Percentiles rank a stretch among this genome's conserved stretches.
These are phyloP conservation scores for Shargacucullia verbasci DNA, from an alignment of 2,888 invertebrate species.

Conservation along the genomic window DNA sequence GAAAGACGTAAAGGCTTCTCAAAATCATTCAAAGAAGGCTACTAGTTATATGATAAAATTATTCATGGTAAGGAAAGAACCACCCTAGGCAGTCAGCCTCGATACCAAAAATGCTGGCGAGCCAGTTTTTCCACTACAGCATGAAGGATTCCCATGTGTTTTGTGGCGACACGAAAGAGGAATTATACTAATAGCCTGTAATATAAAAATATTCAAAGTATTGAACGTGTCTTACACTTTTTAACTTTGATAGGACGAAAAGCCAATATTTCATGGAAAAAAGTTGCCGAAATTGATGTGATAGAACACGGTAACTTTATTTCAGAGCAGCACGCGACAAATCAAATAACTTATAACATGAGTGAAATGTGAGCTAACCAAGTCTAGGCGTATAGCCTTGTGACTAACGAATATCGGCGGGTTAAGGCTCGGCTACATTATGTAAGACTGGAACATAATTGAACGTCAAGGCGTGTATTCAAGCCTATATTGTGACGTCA, in stretches of 20 bases:
- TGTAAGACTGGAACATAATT: slow-evolving; percentile 22
- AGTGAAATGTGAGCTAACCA: slow-evolving; percentile 8
- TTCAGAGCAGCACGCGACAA: slow-evolving; percentile 12
- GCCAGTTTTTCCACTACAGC: no score
- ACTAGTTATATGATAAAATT: no score
- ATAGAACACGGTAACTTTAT: slow-evolving; percentile 25
- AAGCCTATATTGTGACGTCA: slow-evolving; percentile 23
- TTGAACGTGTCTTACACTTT: no score
- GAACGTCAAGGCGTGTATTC: slow-evolving; percentile 34
- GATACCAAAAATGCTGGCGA: no score
- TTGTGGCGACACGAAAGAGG: no score
- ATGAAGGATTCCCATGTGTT: no score
- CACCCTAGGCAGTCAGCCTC: no score
- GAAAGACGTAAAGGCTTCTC: no score
- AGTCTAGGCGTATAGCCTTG: slow-evolving; percentile 17
- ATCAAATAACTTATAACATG: slow-evolving; percentile 22
- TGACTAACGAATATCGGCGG: slow-evolving; percentile 14
- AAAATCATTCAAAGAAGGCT: no score
- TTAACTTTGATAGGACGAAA: background rate
- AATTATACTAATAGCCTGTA: no score
- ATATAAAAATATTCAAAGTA: no score
- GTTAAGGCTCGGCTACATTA: slow-evolving; percentile 15
- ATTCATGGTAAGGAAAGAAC: no score
- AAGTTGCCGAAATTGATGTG: slow-evolving; percentile 4
- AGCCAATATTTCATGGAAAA: background rate